These are phyloP conservation scores for Zaprionus ornatus DNA, from an alignment of 1,140 invertebrate species.

Conservation along the genomic window DNA sequence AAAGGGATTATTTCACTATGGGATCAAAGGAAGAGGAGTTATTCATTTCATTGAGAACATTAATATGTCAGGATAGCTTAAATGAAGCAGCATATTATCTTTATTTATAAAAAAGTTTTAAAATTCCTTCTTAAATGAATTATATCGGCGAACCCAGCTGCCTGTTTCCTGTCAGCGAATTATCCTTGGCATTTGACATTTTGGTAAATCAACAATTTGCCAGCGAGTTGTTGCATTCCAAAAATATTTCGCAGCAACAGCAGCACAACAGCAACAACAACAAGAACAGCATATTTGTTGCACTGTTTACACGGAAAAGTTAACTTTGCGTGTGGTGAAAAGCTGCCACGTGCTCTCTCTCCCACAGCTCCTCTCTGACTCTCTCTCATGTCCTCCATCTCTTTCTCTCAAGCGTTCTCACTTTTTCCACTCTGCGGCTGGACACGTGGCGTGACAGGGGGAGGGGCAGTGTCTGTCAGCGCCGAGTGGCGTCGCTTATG, in stretches of 20 bases:
- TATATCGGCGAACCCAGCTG: background rate
- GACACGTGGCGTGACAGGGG: constrained; percentile 56
- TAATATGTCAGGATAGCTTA: too few species aligned
- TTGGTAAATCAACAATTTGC: constrained; percentile 27
- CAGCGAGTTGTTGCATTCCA: constrained; percentile 30
- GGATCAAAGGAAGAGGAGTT: too few species aligned
- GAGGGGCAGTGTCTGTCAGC: constrained; percentile 55
- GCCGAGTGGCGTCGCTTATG: constrained; percentile 58
- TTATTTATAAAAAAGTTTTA: too few species aligned
- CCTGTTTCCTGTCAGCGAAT: background rate
- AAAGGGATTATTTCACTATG: too few species aligned
- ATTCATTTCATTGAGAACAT: too few species aligned
- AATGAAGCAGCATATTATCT: too few species aligned
- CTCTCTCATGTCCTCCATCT: constrained; percentile 14
- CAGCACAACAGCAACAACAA: constrained; percentile 28
- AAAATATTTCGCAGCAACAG: constrained; percentile 31
- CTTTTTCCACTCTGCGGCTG: constrained; percentile 11
- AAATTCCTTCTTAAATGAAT: background rate
- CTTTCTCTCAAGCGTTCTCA: background rate
- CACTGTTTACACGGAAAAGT: constrained; percentile 56
- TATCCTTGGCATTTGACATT: constrained; percentile 78
- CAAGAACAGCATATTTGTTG: constrained; percentile 27
- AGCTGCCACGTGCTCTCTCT: constrained; percentile 44
- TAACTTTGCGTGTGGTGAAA: constrained; percentile 65
- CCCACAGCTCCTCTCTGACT: background rate